Evolutionary conservation across 2,888 invertebrate species (phyloP), one percentile per base, ranked within the genome.

Genomic region (Hypolimnas misippus): DNA sequence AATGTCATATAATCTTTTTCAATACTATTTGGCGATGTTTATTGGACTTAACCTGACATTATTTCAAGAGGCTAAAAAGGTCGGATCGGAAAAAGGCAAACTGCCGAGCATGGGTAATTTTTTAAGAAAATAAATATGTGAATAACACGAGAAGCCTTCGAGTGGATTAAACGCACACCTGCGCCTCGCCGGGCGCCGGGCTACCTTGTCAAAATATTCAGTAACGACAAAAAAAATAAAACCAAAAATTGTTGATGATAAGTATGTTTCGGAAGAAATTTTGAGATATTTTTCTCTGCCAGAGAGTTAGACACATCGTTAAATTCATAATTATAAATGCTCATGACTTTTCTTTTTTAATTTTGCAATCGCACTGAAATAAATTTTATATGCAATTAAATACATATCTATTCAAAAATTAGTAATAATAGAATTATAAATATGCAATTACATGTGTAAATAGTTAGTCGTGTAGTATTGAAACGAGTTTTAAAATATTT

Each of bases 101-200:
- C 8, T 14, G 14, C n/a, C 25, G n/a, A 25, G 49, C 49, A 29
- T 14, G 29, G n/a, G 29, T 49, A 29, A 29, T 49, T 29, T 49
- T 49, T 25, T 14, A 49, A 49, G 29, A 49, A 49, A 49, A 49
- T 29, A 49, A 49, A 25, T 29, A 49, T 25, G 25, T 5, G 29
- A 29, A 29, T 29, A 29, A 29, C 29, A 14, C 8, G 7, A 12
- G 1, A n/a, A 14, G 25, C n/a, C 54, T 33, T 54, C 31, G 16
- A 55, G 54, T 63, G 58, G 16, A 63, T 54, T 53, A 46, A 31
- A 46, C 42, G 8, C 35, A 50, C 63, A 63, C 54, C 63, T 63
- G 63, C 17, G 63, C 29, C 46, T 33, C 35, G 16, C 7, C 14
- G 19, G n/a, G 14, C 42, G 21, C 21, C 12, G n/a, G 35, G n/a